Percentiles rank a stretch among this genome's conserved stretches.
phyloP scores from a whole-genome alignment of 2,797 vertebrate genomes.

The Synanceia verrucosa region DNA sequence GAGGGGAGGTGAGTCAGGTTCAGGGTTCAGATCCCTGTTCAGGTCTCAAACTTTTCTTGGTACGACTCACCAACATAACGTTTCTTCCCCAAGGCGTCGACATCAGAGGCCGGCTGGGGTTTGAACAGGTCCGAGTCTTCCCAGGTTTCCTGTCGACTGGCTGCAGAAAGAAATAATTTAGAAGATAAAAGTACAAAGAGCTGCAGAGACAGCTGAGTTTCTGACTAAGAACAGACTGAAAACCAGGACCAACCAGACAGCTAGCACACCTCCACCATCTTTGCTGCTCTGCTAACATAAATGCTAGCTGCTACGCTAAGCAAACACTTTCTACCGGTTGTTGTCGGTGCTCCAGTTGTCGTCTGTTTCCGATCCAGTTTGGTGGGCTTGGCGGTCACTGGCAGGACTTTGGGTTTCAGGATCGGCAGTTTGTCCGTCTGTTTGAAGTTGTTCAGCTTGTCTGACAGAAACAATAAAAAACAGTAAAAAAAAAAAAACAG shows the following conservation, averaged over 20 bases:
- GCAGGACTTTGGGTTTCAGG: conserved; percentile 57
- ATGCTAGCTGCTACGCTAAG: neutral
- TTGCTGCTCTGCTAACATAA: neutral
- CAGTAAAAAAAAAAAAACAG: neutral
- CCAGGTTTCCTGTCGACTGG: conserved; percentile 75
- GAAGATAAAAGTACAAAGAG: no score
- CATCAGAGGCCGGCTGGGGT: conserved; percentile 87
- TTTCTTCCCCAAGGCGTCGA: conserved; percentile 90
- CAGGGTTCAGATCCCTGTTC: neutral
- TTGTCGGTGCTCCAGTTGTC: conserved; percentile 34
- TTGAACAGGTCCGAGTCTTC: conserved; percentile 89
- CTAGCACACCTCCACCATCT: no score
- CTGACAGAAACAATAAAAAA: conserved; percentile 43
- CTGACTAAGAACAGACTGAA: no score
- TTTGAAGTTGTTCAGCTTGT: conserved; percentile 65
- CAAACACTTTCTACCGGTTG: conserved; percentile 30
- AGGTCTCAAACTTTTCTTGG: neutral
- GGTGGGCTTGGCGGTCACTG: conserved; percentile 67
- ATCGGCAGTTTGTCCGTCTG: conserved; percentile 58
- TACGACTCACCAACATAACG: conserved; percentile 85
- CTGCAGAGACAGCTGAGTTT: no score
- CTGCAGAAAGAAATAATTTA: conserved; percentile 39
- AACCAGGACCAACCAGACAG: no score
- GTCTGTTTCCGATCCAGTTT: conserved; percentile 58
- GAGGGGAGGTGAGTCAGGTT: neutral